Evolutionary conservation across 2,113 vertebrate genomes (phyloP), one percentile per base, ranked within the genome.

Genomic region (Stegastes partitus): DNA sequence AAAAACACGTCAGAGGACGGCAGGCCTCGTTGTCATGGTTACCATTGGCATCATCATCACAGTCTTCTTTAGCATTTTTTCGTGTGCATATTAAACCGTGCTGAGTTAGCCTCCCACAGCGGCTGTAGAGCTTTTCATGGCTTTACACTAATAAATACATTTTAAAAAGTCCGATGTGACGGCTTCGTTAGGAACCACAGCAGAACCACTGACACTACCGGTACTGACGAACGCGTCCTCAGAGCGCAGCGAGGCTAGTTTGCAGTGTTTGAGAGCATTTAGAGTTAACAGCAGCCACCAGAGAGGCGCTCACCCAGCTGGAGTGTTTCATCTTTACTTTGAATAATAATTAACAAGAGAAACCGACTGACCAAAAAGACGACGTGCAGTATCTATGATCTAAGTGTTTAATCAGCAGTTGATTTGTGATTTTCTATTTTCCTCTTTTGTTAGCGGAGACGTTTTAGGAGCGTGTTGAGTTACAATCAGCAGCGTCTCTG

Each of bases 11-110:
- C n/a, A 25, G 26, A 58, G n/a, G 53, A 58, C 3, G 21, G 5
- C 50, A 15, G 16, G 2, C 23, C n/a, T 79, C 7, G n/a, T 53
- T 9, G 0, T 59, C 55, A 64, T 11, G 7, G 55, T 67, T 54
- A 68, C 62, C 57, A 18, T 11, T 42, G 12, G 42, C n/a, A n/a
- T 56, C 77, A 25, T 26, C 61, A 9, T 31, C 28, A 42, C 25
- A 28, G 76, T 73, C 69, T 58, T 70, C 58, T 72, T 81, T n/a
- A 61, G 53, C 22, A 1, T 16, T 34, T 58, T 49, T 75, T 19
- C 11, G 21, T 47, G 28, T 55, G 26, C 26, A 12, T 58, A 67
- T 74, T 15, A 18, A 31, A 77, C 21, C 22, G 11, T 22, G 59
- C 68, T 79, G 51, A 70, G 47, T 74, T 62, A 47, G 77, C 81